phyloP scores from a whole-genome alignment of 2,888 invertebrate genomes.

The Bunonema sp. region DNA sequence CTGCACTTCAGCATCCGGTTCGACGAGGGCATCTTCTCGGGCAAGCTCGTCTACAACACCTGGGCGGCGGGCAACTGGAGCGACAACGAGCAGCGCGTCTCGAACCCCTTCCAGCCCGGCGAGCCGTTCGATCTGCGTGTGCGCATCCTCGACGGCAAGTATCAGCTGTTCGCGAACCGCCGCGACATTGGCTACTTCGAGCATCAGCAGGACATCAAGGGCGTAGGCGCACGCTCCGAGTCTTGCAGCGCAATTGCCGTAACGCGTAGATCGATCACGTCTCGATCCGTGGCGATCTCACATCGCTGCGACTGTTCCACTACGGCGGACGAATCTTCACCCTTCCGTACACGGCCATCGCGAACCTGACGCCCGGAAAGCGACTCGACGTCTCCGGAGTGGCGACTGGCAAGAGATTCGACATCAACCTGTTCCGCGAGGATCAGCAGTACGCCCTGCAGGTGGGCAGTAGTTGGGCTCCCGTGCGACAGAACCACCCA shows the following conservation, averaged over 20 bases:
- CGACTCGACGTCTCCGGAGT: conserved; percentile 37
- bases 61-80: conserved; percentile 39
- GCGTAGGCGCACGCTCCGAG: background rate
- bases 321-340: conserved; percentile 39
- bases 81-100: conserved; percentile 35
- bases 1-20: conserved; percentile 42
- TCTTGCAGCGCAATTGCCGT: background rate
- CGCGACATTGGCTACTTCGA: conserved; percentile 36
- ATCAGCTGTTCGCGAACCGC: conserved; percentile 39
- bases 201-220: conserved; percentile 14
- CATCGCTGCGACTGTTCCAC: conserved; percentile 34
- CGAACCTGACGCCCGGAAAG: conserved; percentile 34
- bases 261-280: conserved; percentile 33
- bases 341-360: conserved; percentile 34
- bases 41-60: conserved; percentile 38
- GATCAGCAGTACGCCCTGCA: conserved; percentile 39
- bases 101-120: conserved; percentile 34
- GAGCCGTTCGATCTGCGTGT: conserved; percentile 39
- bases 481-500: background rate
- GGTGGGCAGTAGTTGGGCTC: conserved; percentile 5
- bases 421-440: conserved; percentile 36
- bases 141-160: conserved; percentile 33
- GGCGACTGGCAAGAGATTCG: conserved; percentile 35
- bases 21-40: conserved; percentile 30
- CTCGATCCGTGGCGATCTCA: conserved; percentile 35